These are phyloP conservation scores for Campoletis sonorensis DNA, from an alignment of 1,140 invertebrate genomes.

Conservation along the genomic window DNA sequence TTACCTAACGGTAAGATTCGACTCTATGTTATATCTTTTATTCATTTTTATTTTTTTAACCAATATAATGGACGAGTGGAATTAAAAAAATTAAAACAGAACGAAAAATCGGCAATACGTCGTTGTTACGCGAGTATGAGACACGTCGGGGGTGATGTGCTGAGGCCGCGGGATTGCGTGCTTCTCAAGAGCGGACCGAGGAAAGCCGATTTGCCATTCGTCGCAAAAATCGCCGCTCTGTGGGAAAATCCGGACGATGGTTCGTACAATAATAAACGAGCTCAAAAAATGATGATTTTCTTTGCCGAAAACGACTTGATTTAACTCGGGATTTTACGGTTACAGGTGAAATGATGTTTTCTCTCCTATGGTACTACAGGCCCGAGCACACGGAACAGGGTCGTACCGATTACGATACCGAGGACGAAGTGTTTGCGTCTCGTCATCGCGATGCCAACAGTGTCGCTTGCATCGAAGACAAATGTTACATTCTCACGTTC, in stretches of 20 bases:
- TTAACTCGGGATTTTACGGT: conserved; percentile 49
- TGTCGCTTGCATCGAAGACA: conserved; percentile 98
- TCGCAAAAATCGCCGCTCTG: conserved; percentile 94
- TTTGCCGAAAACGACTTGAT: background rate
- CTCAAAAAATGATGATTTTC: too few relatives aligned
- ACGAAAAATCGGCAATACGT: conserved; percentile 86
- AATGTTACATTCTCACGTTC: conserved; percentile 97
- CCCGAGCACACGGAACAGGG: conserved; percentile 97
- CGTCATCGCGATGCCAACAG: conserved; percentile 95
- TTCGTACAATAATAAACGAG: conserved; percentile 63
- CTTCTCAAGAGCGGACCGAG: conserved; percentile 88
- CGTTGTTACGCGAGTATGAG: conserved; percentile 93
- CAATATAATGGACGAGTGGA: conserved; percentile 21
- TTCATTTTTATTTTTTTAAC: conserved; percentile 6
- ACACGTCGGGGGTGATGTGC: conserved; percentile 91
- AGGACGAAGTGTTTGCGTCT: conserved; percentile 96
- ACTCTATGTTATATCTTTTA: conserved; percentile 33
- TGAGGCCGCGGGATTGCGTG: conserved; percentile 92
- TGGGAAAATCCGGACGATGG: conserved; percentile 97
- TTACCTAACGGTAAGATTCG: conserved; percentile 88
- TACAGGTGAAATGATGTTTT: conserved; percentile 97
- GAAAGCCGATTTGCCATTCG: conserved; percentile 93
- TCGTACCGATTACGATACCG: conserved; percentile 84
- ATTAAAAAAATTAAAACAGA: conserved; percentile 76
- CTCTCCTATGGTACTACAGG: conserved; percentile 97